phyloP scores from a whole-genome alignment of 1,140 invertebrate species.

The Drosophila melanogaster region Release_6_plus_ISO1_MT NT_033779.5:2376001-2376500 shows the following conservation, averaged over 20 bases:
- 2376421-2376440: conserved; percentile 61
- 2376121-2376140: conserved; percentile 53
- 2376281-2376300: conserved; percentile 41
- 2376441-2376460: conserved; percentile 14
- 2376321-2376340: conserved; percentile 35
- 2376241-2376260: conserved; percentile 52
- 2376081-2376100: conserved; percentile 5
- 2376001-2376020: neutral
- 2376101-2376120: neutral
- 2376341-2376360: conserved; percentile 60
- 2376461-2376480: neutral
- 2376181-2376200: conserved; percentile 8
- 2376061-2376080: neutral
- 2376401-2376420: neutral
- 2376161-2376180: conserved; percentile 7
- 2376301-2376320: conserved; percentile 43
- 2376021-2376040: neutral
- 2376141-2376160: conserved; percentile 39
- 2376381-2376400: conserved; percentile 8
- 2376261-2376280: conserved; percentile 16
- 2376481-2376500: neutral
- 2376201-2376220: conserved; percentile 28
- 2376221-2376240: conserved; percentile 51
- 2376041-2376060: neutral
- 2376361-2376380: conserved; percentile 44